Conservation (phyloP, 1,140 invertebrate species). For the Tetramorium parvispinum region DNA sequence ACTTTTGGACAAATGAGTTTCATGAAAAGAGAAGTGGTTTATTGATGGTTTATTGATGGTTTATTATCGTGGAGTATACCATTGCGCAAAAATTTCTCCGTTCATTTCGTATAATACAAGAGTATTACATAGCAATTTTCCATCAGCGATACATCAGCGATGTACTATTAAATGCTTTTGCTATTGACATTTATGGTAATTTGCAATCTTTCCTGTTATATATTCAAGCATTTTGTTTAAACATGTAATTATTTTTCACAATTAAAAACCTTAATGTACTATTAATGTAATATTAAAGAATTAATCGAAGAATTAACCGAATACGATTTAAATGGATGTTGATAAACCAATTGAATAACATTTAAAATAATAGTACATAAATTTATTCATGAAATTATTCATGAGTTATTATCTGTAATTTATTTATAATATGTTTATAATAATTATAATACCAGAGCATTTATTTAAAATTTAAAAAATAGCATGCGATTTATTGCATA, state of each 20-base stretch:
- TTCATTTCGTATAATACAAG: not conserved
- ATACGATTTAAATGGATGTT: not conserved
- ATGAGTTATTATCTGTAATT: not conserved
- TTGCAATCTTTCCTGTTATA: not conserved
- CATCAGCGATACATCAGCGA: not conserved
- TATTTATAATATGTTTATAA: not conserved
- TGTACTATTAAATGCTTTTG: not conserved
- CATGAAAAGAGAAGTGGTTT: not conserved
- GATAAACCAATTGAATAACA: not conserved
- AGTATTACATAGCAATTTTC: conserved; percentile 6
- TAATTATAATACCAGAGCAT: not conserved
- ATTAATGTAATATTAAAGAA: too few relatives aligned
- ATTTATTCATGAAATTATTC: not conserved
- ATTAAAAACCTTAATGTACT: not conserved
- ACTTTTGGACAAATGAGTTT: conserved; percentile 20
- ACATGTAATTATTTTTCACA: not conserved
- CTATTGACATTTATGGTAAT: conserved; percentile 13
- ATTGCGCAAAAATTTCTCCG: conserved; percentile 18
- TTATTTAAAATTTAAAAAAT: not conserved
- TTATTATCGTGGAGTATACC: not conserved
- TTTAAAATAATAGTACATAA: not conserved
- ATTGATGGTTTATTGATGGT: conserved; percentile 29
- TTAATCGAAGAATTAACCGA: not conserved
- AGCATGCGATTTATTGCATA: not conserved
- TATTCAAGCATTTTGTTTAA: not conserved